Evolutionary conservation across 2,113 vertebrate species (phyloP).

Genomic region (Stigmatopora nigra): DNA sequence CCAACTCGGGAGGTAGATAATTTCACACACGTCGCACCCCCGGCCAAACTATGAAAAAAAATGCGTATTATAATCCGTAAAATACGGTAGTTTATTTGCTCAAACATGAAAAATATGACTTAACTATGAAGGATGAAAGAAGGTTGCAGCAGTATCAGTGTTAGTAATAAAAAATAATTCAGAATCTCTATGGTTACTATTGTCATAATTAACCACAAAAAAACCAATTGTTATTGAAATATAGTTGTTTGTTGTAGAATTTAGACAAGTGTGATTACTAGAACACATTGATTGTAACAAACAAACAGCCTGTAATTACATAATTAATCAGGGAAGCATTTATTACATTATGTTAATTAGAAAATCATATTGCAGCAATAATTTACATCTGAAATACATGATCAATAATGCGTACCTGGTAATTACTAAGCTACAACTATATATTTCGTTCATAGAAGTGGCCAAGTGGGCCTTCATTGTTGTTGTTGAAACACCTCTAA

Average conservation of each 20-base stretch:
- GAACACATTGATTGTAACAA: not conserved
- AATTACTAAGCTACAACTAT: constrained; percentile 38
- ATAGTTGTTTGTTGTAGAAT: not conserved
- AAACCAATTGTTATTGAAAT: not conserved
- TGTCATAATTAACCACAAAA: not conserved
- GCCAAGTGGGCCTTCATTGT: constrained; percentile 36
- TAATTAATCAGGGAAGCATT: constrained; percentile 58
- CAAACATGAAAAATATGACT: too few relatives aligned
- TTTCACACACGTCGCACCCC: too few relatives aligned
- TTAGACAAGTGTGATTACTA: not conserved
- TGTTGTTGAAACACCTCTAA: not conserved
- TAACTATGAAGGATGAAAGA: too few relatives aligned
- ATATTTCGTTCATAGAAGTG: constrained; percentile 57
- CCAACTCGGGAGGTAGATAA: too few relatives aligned
- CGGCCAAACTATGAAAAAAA: too few relatives aligned
- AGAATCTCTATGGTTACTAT: too few relatives aligned
- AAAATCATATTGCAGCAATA: constrained; percentile 55
- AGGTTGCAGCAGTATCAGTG: too few relatives aligned
- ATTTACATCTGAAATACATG: constrained; percentile 43
- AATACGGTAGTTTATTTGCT: too few relatives aligned
- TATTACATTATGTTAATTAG: constrained; percentile 52
- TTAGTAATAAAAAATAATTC: not conserved
- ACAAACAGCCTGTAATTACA: not conserved
- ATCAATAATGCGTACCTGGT: constrained; percentile 37
- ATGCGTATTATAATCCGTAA: too few relatives aligned